Base-by-base conservation (phyloP, 2,113 vertebrate species). In the Pithys albifrons region DNA sequence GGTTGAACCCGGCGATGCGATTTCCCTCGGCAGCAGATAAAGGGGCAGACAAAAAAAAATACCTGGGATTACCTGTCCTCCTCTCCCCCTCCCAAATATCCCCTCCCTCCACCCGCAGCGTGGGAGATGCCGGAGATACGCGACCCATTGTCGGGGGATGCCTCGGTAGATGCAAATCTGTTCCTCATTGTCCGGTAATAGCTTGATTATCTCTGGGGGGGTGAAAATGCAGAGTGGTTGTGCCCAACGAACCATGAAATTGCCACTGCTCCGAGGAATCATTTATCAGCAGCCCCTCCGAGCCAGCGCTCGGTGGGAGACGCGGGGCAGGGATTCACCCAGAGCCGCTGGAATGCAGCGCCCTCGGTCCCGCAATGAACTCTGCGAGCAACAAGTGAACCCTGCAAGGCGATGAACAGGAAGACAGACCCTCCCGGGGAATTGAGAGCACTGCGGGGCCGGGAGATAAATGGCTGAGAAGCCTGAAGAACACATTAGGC, bases 171-270 rank as follows among this genome's bases (percentile, higher is more conserved):
- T 93, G 93, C 85, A 89, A 89, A 96, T 96, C 97, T 94, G 89
- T 65, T 91, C 93, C 95, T 97, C 89, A 69, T 97, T 95, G 95
- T 92, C 96, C 59, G 35, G 27, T 96, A 94, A 96, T 88, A 87
- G 96, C 96, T 95, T 96, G 79, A 94, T 97, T 97, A 95, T 94
- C 92, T 48, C 41, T 41, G 41, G n/a, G 74, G 46, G 88, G 81
- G 35, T 29, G 62, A 61, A 94, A 96, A 95, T 39, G 91, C 83
- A 19, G 91, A 89, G 88, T 91, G 96, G 93, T 74, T 80, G 87
- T 19, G 76, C 73, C 89, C 81, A 64, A 90, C 70, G 91, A 97
- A 55, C 77, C 96, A 11, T 95, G 97, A 98, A 97, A 97, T 98
- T 95, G 94, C 95, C 88, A 20, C 82, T 48, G 77, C 95, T 96